Conservation (phyloP, 1,140 invertebrate species). For the Dendroctonus valens region DNA sequence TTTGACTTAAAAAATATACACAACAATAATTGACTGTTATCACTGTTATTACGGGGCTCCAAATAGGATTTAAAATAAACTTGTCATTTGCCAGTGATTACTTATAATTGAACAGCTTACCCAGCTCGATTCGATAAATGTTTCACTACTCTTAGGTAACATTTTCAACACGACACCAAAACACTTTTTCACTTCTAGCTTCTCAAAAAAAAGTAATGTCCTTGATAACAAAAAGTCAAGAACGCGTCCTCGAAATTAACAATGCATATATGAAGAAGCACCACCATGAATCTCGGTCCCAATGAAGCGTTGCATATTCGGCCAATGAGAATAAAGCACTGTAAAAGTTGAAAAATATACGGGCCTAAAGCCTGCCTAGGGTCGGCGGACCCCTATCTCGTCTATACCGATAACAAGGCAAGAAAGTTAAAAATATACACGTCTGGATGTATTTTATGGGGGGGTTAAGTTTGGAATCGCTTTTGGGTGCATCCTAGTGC, state of each 20-base stretch:
- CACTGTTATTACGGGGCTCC: too few relatives aligned
- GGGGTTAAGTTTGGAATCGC: constrained; percentile 16
- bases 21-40: too few relatives aligned
- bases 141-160: too few relatives aligned
- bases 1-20: too few relatives aligned
- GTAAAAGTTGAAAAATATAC: constrained; percentile 35
- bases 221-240: constrained; percentile 16
- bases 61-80: too few relatives aligned
- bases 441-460: constrained; percentile 18
- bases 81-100: too few relatives aligned
- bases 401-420: constrained; percentile 16
- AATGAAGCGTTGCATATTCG: constrained; percentile 41
- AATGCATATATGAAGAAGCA: constrained; percentile 23
- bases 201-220: constrained; percentile 16
- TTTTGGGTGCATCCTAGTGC: background rate
- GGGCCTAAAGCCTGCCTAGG: constrained; percentile 11
- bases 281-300: constrained; percentile 15
- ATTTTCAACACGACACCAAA: background rate
- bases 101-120: too few relatives aligned
- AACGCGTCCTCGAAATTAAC: constrained; percentile 30
- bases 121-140: too few relatives aligned
- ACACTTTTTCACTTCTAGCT: constrained; percentile 20
- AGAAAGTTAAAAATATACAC: constrained; percentile 26
- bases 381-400: constrained; percentile 25
- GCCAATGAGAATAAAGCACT: constrained; percentile 43